phyloP scores from a whole-genome alignment of 1,140 invertebrate species.

The Oscheius sp. region DNA sequence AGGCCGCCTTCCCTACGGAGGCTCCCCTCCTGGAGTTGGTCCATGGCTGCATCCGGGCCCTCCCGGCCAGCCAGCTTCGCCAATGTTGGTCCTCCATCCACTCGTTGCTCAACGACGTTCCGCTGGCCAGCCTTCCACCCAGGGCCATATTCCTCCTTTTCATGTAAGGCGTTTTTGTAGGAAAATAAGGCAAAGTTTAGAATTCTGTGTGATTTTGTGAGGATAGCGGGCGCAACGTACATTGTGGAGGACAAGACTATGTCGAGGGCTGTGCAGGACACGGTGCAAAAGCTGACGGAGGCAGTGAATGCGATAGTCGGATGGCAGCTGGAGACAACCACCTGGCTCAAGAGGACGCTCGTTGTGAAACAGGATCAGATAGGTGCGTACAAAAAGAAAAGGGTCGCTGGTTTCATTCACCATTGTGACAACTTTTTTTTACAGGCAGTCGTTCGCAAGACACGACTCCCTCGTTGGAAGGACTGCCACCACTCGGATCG shows the following conservation, averaged over 20 bases:
- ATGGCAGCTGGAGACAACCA: conserved; percentile 83
- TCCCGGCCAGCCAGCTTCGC: conserved; percentile 70
- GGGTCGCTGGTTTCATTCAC: not conserved
- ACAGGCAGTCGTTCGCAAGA: not conserved
- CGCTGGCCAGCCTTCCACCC: conserved; percentile 68
- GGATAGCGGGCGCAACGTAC: conserved; percentile 73
- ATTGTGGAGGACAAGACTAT: conserved; percentile 79
- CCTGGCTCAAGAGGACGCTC: conserved; percentile 82
- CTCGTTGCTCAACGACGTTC: conserved; percentile 75
- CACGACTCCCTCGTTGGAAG: not conserved
- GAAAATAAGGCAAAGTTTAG: conserved; percentile 55
- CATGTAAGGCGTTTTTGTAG: conserved; percentile 63
- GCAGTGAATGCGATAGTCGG: conserved; percentile 81
- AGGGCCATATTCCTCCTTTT: conserved; percentile 78
- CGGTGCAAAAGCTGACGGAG: conserved; percentile 72
- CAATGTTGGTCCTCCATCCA: conserved; percentile 79
- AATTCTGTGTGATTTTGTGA: conserved; percentile 81
- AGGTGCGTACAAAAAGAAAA: conserved; percentile 1
- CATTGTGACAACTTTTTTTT: not conserved
- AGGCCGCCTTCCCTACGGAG: conserved; percentile 64
- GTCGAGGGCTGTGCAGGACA: conserved; percentile 69
- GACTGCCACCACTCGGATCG: conserved; percentile 11
- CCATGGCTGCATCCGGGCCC: conserved; percentile 72
- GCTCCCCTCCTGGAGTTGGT: conserved; percentile 70
- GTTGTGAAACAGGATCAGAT: conserved; percentile 75